Evolutionary conservation across 2,888 invertebrate species (phyloP).

Genomic region (Scaptomyza reducta): DNA sequence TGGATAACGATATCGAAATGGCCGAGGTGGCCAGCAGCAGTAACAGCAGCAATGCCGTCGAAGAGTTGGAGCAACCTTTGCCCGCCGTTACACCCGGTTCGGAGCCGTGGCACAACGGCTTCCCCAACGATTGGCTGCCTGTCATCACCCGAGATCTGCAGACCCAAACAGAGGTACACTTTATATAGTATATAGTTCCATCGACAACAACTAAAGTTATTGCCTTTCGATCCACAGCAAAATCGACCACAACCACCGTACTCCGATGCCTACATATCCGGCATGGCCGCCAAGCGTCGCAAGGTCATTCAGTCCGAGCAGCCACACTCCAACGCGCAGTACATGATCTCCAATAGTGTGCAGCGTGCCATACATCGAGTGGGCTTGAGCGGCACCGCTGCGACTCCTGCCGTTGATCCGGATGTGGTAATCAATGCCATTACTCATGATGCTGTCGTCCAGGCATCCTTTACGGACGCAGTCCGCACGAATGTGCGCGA

Average conservation of each 20-base stretch:
- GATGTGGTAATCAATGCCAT: slow-evolving; percentile 80
- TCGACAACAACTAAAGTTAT: background rate
- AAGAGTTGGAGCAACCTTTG: slow-evolving; percentile 75
- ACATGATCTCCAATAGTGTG: slow-evolving; percentile 82
- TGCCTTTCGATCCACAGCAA: slow-evolving; percentile 43
- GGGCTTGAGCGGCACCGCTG: slow-evolving; percentile 68
- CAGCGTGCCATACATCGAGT: slow-evolving; percentile 79
- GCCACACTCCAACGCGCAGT: slow-evolving; percentile 78
- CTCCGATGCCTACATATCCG: slow-evolving; percentile 95
- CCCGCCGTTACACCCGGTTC: slow-evolving; percentile 86
- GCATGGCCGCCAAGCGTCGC: slow-evolving; percentile 95
- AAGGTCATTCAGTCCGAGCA: slow-evolving; percentile 87
- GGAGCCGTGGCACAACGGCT: slow-evolving; percentile 87
- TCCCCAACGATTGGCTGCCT: slow-evolving; percentile 93
- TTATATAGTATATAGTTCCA: background rate
- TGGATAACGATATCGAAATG: slow-evolving; percentile 86
- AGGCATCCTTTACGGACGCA: slow-evolving; percentile 82
- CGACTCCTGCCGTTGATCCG: slow-evolving; percentile 61
- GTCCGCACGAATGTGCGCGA: slow-evolving; percentile 80
- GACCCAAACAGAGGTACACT: slow-evolving; percentile 86
- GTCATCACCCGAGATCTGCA: slow-evolving; percentile 92
- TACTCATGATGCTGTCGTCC: slow-evolving; percentile 80
- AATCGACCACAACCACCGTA: slow-evolving; percentile 86
- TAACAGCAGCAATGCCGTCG: slow-evolving; percentile 43
- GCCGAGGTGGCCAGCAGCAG: slow-evolving; percentile 57